Percentiles rank a stretch among this genome's conserved stretches.
phyloP scores from a whole-genome alignment of 2,113 vertebrate genomes.

The Ailuropoda melanoleuca region DNA sequence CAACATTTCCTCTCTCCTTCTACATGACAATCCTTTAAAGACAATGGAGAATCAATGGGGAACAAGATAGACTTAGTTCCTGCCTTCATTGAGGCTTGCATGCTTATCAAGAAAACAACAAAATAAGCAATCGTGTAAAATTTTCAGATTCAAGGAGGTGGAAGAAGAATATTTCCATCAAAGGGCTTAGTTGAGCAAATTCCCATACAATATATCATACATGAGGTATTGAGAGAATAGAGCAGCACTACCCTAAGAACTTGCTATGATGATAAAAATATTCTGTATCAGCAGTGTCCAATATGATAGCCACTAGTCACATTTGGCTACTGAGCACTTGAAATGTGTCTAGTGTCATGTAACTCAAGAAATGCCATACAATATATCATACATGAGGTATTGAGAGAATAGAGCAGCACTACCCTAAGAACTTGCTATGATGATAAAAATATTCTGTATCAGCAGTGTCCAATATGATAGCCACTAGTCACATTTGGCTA shows the following conservation, averaged over 20 bases:
- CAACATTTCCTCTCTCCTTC: not conserved
- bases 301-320: not conserved
- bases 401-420: not conserved
- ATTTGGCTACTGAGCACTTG: not conserved
- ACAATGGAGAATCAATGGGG: not conserved
- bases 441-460: not conserved
- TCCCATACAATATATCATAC: not conserved
- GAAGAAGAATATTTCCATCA: not conserved
- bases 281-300: not conserved
- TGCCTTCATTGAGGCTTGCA: not conserved
- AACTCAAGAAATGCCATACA: not conserved
- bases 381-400: not conserved
- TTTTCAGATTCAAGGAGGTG: not conserved
- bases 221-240: not conserved
- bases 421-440: not conserved
- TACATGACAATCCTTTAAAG: not conserved
- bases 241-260: not conserved
- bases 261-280: not conserved
- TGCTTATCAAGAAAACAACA: not conserved
- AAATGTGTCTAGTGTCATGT: not conserved
- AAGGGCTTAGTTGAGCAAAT: not conserved
- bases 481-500: not conserved
- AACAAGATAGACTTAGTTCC: not conserved
- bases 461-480: not conserved
- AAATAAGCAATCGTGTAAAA: not conserved